Base-by-base conservation (phyloP, 2,888 invertebrate genomes). In the Caenorhabditis zanzibari region DNA sequence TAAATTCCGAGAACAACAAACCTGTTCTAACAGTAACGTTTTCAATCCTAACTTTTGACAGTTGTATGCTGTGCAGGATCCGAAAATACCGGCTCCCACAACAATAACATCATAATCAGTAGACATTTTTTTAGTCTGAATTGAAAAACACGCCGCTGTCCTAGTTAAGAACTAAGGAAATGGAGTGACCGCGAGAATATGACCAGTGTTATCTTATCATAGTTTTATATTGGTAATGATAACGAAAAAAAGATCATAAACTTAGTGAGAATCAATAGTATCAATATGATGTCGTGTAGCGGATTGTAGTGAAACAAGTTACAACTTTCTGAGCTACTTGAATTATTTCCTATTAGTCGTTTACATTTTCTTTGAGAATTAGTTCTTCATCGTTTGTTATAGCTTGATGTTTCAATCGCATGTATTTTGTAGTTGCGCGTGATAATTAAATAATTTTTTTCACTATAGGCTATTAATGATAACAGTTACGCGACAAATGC, bases 41-140 rank as follows among this genome's bases (percentile, higher is more conserved):
- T 88, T 90, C 28, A 88, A 63, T 24, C 91, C 90, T 10, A 84
- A 52, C 52, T 90, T 91, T 54, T 90, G 88, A 12, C 88, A 85
- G 54, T 91, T 88, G 73, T 91, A 91, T 2, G 90, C 91, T 9
- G 90, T 82, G 32, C 88, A 90, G 2, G 86, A 85, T 22, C 91
- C 91, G 61, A 91, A 88, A 49, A 91, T 87, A 9, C 90, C 91
- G n/a, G 89, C 90, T 7, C 91, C 91, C 26, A 91, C 84, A 28
- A 91, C 90, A 41, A 91, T 83, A 14, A 87, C 90, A 54, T 91
- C 91, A 52, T 66, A 84, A 32, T 84, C 80, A 1, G 59, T 61
- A 0, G 38, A 16, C 82, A 76, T 82, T 26, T 63, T 68, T 16
- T 19, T n/a, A n/a, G 24, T 49, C 1, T 1, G 54, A 63, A 41